Evolutionary conservation across 1,140 invertebrate species (phyloP), one percentile per base, ranked within the genome.

Genomic region (Musca domestica): DNA sequence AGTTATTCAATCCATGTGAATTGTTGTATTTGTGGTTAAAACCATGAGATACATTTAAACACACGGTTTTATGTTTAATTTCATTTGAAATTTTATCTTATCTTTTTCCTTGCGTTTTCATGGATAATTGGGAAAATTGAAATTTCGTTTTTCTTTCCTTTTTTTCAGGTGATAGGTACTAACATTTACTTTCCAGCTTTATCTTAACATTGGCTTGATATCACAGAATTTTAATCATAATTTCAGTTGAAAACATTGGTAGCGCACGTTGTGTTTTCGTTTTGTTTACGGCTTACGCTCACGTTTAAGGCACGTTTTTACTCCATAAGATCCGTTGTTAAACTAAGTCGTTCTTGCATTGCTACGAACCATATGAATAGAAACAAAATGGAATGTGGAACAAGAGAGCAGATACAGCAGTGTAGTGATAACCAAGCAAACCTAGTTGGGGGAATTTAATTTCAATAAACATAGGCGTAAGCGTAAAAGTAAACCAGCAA

Each of bases 241-340:
- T 34, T 56, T 56, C 5, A 23, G 6, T 49, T 12, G 17, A 30
- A 19, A 41, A 34, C 34, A 2, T 20, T 51, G 6, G 7, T 20
- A 20, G 3, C 20, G 48, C 48, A 30, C 27, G 27, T 12, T 51
- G 17, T 51, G 0, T 51, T 51, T 19, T 51, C 12, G 23, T 54
- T 17, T 30, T 56, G 25, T 58, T 30, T 27, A 27, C 56, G 56
- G 12, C 20, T 41, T 61, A 3, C n/a, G 34, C 34, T 20, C 56
- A 61, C 56, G 56, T 61, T 61, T 61, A 61, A 61, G 56, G 56
- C 56, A 61, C 56, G 56, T 61, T 61, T 61, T 61, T 61, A 61
- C 56, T 19, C 56, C 14, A 30, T 41, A 34, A 61, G 27, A 34
- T 34, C n/a, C 34, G n/a, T 19, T 61, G 27, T 61, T 61, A 34